These are phyloP conservation scores for Eupithecia pulchellata DNA, from an alignment of 2,888 invertebrate genomes.

Conservation along the genomic window DNA sequence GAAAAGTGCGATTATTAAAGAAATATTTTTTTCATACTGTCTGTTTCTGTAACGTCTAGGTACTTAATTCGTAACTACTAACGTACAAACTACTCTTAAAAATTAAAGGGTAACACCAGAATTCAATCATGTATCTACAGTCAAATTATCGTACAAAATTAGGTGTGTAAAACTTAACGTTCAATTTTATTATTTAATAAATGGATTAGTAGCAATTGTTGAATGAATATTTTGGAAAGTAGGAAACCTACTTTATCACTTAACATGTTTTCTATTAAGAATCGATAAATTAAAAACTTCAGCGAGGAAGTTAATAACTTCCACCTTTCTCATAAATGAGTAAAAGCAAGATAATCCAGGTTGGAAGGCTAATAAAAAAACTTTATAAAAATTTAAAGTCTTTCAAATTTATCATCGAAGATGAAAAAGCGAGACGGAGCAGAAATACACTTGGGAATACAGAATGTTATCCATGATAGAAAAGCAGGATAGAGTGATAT, in stretches of 20 bases:
- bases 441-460: not conserved
- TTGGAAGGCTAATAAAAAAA: not conserved
- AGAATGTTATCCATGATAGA: not conserved
- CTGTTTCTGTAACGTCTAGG: too few species aligned
- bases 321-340: not conserved
- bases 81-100: too few species aligned
- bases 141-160: too few species aligned
- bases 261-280: not conserved
- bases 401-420: not conserved
- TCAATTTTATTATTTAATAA: not conserved
- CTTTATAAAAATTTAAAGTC: not conserved
- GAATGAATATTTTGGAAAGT: not conserved
- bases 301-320: not conserved
- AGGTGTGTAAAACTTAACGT: too few species aligned
- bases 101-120: too few species aligned
- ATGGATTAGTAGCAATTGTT: not conserved
- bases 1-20: too few species aligned
- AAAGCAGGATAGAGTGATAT: slow-evolving; percentile 1
- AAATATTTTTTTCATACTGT: too few species aligned
- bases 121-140: too few species aligned
- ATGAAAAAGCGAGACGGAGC: not conserved
- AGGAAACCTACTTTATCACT: not conserved
- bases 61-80: too few species aligned
- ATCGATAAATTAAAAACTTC: not conserved
- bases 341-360: not conserved